Base-by-base conservation (phyloP, 2,113 vertebrate genomes). In the Spea multiplicata region DNA sequence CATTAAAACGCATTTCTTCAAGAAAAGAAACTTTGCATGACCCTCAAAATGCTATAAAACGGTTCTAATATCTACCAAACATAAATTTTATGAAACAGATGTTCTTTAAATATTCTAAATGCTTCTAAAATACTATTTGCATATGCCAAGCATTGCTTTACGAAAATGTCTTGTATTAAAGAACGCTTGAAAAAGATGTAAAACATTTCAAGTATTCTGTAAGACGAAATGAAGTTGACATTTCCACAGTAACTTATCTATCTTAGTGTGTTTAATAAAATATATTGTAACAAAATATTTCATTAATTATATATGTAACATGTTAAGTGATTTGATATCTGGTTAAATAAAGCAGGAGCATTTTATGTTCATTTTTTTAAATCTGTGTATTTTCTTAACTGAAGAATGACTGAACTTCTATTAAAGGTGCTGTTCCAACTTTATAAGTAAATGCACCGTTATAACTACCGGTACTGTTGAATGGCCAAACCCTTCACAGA, bases 71-170 rank as follows among this genome's bases (percentile, higher is more conserved):
- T 76, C 44, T 69, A 59, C 67, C 13, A 68, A 69, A 47, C 45
- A 14, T 69, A 61, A 55, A 69, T 76, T 66, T 76, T 76, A 50
- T 55, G 65, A 49, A 69, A 68, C 75, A 76, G 75, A 76, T 76
- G 75, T 69, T 69, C 75, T 47, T 76, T 76, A 49, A 76, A 61
- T 57, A 76, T 59, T 57, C 8, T 49, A 69, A 53, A 69, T 76
- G 59, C 50, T 48, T 76, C 66, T 61, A 47, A 68, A 69, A 48
- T 69, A 8, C 66, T 49, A 57, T 61, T 66, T 76, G 53, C 14
- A 45, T 14, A 61, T 55, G 64, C 49, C 74, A 75, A 16, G 69
- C 61, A 69, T 59, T 59, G 4, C 50, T 53, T 67, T 69, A 69
- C 17, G 49, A 66, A 75, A 57, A 17, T 44, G 53, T 16, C 66